A percentile compares a stretch with the other conserved stretches of the same genome.
phyloP scores from a whole-genome alignment of 2,113 vertebrate genomes.

The Lipotes vexillifer region DNA sequence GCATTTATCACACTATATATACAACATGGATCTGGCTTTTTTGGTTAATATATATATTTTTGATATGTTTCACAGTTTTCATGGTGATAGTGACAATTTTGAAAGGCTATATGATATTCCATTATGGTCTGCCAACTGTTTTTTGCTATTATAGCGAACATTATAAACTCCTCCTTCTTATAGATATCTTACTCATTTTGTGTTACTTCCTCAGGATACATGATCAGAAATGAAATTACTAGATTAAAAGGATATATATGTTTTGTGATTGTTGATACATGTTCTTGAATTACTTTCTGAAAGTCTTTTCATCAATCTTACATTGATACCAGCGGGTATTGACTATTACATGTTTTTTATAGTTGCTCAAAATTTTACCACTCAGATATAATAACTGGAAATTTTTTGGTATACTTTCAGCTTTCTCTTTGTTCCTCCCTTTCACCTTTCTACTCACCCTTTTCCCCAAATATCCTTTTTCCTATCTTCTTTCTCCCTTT shows the following conservation, averaged over 20 bases:
- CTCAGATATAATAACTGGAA: neutral
- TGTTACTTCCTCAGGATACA: neutral
- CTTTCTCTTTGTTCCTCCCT: neutral
- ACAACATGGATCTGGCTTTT: neutral
- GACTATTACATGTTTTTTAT: neutral
- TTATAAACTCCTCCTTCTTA: neutral
- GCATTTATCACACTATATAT: neutral
- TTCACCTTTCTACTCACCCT: neutral
- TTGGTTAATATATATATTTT: neutral
- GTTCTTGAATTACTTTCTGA: neutral
- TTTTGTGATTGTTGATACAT: neutral
- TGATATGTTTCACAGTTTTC: neutral
- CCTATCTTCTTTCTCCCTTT: neutral
- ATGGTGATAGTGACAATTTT: neutral
- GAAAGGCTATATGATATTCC: neutral
- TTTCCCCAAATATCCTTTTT: neutral
- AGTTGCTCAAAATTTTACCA: neutral
- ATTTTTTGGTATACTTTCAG: neutral
- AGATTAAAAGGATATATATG: neutral
- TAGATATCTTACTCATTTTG: neutral
- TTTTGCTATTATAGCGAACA: neutral
- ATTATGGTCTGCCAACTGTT: neutral
- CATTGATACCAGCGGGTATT: neutral
- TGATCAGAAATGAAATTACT: conserved; percentile 11
- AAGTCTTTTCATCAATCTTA: neutral